Evolutionary conservation across 1,140 invertebrate genomes (phyloP).

Genomic region (Camponotus pennsylvanicus): DNA sequence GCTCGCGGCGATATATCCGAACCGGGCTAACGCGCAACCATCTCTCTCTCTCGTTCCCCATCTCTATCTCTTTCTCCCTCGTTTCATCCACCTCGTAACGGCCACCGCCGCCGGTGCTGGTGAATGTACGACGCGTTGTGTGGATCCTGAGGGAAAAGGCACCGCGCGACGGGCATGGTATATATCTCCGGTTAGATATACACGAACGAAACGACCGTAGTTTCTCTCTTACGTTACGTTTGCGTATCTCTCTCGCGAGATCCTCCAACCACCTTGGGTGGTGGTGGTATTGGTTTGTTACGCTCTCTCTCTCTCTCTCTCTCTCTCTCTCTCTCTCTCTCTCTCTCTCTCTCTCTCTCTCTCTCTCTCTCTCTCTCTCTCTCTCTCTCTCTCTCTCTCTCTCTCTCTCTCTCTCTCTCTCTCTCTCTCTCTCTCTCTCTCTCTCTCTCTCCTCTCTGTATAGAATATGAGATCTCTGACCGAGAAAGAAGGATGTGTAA

Average conservation of each 20-base stretch:
- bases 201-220: constrained; percentile 32
- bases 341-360: too few species aligned
- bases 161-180: constrained; percentile 20
- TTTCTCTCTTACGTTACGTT: constrained; percentile 53
- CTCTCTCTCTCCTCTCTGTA: too few species aligned
- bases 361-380: too few species aligned
- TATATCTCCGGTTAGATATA: constrained; percentile 54
- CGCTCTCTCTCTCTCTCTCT: neutral
- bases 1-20: constrained; percentile 67
- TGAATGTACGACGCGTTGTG: constrained; percentile 56
- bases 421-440: too few species aligned
- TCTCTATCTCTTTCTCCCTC: neutral
- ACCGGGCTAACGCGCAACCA: constrained; percentile 57
- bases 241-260: constrained; percentile 27
- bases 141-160: constrained; percentile 45
- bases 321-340: too few species aligned
- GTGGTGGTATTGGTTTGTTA: constrained; percentile 33
- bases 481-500: neutral
- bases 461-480: constrained; percentile 7
- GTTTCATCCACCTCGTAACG: constrained; percentile 6
- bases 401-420: too few species aligned
- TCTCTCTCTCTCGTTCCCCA: neutral
- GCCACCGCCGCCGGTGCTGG: constrained; percentile 22
- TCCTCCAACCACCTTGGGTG: neutral
- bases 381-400: too few species aligned